phyloP scores from a whole-genome alignment of 2,797 vertebrate species.

The Lindbergichthys nudifrons region DNA sequence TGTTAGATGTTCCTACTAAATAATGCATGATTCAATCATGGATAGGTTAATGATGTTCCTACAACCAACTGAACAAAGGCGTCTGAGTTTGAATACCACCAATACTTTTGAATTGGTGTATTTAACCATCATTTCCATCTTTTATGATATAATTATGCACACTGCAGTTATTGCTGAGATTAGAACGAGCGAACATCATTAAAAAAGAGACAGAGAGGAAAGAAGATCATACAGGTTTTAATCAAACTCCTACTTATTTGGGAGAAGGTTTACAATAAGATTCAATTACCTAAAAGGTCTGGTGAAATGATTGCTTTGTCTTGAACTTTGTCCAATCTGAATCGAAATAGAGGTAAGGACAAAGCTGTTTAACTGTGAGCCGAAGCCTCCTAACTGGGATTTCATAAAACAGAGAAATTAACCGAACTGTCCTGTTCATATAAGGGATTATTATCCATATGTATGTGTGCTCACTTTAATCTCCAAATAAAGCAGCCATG shows the following conservation, averaged over 20 bases:
- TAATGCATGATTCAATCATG: slow-evolving; percentile 68
- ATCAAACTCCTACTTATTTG: background rate
- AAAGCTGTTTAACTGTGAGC: no score
- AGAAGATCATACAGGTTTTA: background rate
- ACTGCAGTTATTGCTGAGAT: background rate
- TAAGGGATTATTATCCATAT: background rate
- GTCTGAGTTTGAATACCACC: slow-evolving; percentile 1
- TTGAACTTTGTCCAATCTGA: slow-evolving; percentile 2
- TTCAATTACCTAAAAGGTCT: no score
- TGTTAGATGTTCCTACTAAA: slow-evolving; percentile 49
- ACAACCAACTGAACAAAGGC: slow-evolving; percentile 27
- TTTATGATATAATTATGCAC: background rate
- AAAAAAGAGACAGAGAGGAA: background rate
- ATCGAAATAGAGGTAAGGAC: background rate
- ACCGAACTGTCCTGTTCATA: background rate
- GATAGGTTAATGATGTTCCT: slow-evolving; percentile 35
- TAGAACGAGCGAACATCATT: background rate
- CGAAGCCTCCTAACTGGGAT: no score
- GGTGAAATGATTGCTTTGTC: no score
- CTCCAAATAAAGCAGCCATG: background rate
- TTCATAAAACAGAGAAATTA: no score
- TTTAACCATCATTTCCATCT: background rate
- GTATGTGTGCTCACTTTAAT: background rate
- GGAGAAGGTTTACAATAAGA: no score
- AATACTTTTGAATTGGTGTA: no score